Percentiles rank a stretch among this genome's conserved stretches.
Conservation (phyloP, 1,140 invertebrate species). For the Sycophila sp. region DNA sequence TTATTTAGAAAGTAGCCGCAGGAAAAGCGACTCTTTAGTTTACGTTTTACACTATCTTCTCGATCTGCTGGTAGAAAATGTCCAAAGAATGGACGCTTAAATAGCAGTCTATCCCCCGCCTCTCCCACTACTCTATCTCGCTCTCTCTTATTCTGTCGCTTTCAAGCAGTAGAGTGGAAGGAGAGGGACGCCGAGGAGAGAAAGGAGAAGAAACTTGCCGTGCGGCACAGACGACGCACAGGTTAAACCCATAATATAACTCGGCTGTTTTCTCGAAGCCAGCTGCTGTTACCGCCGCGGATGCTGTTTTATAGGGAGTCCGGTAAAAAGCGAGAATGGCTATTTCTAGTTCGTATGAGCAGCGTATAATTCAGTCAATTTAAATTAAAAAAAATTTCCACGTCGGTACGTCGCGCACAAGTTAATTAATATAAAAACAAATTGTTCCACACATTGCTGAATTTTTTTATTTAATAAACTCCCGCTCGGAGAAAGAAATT, state of each 20-base stretch:
- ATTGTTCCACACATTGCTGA: no score
- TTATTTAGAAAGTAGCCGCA: no score
- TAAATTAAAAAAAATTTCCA: no score
- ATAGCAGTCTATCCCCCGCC: neutral
- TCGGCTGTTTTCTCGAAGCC: neutral
- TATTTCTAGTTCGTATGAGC: no score
- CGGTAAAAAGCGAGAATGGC: no score
- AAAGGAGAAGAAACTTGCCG: neutral
- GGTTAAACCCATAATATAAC: constrained; percentile 27
- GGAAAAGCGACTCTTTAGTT: no score
- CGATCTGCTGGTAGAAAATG: constrained; percentile 18
- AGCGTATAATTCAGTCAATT: no score
- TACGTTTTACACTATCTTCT: constrained; percentile 9
- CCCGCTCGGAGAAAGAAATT: no score
- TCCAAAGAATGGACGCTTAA: constrained; percentile 8
- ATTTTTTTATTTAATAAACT: no score
- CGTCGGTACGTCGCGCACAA: no score
- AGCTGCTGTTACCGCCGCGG: neutral
- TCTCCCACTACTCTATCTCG: neutral
- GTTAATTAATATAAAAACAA: no score
- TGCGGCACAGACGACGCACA: neutral
- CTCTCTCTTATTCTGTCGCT: constrained; percentile 2
- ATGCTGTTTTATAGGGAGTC: no score
- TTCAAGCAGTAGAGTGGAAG: neutral
- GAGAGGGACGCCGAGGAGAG: neutral